Percentiles rank a stretch among this genome's conserved stretches.
Conservation (phyloP, 2,888 invertebrate species). For the Phlogophora meticulosa region DNA sequence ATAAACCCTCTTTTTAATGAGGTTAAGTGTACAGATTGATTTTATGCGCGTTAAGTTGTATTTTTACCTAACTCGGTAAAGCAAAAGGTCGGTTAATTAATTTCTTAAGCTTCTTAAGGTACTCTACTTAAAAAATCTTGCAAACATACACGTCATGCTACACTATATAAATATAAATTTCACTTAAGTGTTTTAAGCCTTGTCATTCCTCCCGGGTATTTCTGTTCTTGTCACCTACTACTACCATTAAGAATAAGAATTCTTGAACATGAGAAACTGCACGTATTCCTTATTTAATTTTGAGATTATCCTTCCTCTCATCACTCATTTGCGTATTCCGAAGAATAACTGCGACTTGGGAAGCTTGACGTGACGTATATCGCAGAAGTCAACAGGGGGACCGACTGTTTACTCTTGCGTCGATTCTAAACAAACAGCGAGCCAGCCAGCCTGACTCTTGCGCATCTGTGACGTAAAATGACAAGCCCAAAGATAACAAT, state of each 20-base stretch:
- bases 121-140: too few species aligned
- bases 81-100: background rate
- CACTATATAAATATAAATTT: too few species aligned
- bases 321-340: constrained; percentile 4
- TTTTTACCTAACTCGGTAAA: background rate
- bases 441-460: constrained; percentile 69
- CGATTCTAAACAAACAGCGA: constrained; percentile 54
- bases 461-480: constrained; percentile 68
- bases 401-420: constrained; percentile 47
- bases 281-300: constrained; percentile 33
- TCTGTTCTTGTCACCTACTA: background rate
- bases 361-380: constrained; percentile 39
- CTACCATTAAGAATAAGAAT: constrained; percentile 5
- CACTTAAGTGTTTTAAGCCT: too few species aligned
- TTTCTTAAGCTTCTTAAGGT: background rate
- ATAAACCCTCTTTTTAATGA: constrained; percentile 2
- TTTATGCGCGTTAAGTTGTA: constrained; percentile 15
- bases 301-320: constrained; percentile 33
- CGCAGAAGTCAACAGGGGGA: constrained; percentile 34
- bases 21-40: constrained; percentile 30
- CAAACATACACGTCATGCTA: background rate
- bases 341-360: constrained; percentile 15
- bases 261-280: constrained; percentile 29
- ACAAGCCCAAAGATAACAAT: constrained; percentile 70
- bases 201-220: background rate